phyloP scores from a whole-genome alignment of 2,888 invertebrate species.

The Malachius bipustulatus region DNA sequence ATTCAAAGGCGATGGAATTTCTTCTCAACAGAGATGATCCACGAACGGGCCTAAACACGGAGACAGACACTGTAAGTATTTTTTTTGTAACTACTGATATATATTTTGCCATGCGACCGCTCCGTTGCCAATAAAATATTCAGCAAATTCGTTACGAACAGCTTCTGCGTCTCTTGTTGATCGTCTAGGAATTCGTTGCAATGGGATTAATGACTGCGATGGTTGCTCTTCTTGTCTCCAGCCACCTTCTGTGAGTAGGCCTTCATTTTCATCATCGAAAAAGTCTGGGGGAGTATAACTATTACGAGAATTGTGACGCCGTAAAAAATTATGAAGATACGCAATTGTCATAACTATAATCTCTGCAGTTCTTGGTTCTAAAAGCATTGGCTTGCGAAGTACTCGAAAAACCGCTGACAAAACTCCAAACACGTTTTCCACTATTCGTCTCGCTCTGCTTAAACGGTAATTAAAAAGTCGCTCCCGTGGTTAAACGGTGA shows the following conservation, averaged over 20 bases:
- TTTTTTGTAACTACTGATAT: background rate
- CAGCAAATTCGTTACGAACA: conserved; percentile 19
- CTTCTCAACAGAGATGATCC: background rate
- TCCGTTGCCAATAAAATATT: conserved; percentile 17
- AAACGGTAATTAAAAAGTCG: too few relatives aligned
- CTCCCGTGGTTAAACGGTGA: conserved; percentile 10
- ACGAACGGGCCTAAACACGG: background rate
- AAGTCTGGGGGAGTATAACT: background rate
- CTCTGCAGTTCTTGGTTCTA: too few relatives aligned
- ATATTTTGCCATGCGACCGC: conserved; percentile 1
- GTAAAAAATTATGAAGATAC: too few relatives aligned
- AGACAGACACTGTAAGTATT: too few relatives aligned
- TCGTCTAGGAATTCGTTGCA: conserved; percentile 13
- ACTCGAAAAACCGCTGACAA: too few relatives aligned
- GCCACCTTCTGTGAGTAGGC: conserved; percentile 7
- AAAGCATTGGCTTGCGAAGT: too few relatives aligned
- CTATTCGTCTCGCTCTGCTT: too few relatives aligned
- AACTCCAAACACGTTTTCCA: too few relatives aligned
- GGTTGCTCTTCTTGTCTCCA: conserved; percentile 13
- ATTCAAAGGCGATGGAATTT: background rate
- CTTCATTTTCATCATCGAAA: background rate
- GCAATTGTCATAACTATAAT: too few relatives aligned
- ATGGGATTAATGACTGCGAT: conserved; percentile 15
- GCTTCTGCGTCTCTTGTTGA: conserved; percentile 15
- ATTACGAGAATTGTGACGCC: conserved; percentile 10